Base-by-base conservation (phyloP, 2,113 vertebrate genomes). In the Macquaria australasica region DNA sequence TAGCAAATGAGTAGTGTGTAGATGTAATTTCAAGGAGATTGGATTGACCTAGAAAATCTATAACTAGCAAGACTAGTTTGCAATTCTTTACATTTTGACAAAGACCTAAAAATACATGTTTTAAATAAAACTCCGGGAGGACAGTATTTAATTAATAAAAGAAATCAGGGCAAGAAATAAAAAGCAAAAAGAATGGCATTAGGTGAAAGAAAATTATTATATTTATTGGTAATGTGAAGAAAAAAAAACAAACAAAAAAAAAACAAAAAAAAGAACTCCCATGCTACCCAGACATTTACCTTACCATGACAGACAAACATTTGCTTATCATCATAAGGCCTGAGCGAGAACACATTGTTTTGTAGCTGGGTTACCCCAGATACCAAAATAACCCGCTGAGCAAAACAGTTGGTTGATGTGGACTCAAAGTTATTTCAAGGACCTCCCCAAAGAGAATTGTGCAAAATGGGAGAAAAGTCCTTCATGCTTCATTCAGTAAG, bases 361-460 rank as follows among this genome's bases (percentile, higher is more conserved):
- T 84, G 84, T 85, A 82, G 67, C 80, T 81, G 59, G 73, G 82
- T 90, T 89, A 91, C 84, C 87, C 92, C 71, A 91, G 86, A 92
- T 93, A 90, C 90, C 58, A 73, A 88, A 94, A 92, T 92, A 93
- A 93, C 84, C 84, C 25, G 10, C 85, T 83, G 89, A 72, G 82
- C 77, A 89, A 93, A 93, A 92, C 80, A 77, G 77, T 89, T 75
- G 80, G 58, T 84, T 86, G 87, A 89, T 83, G 77, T 74, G 56
- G 86, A 89, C 85, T 92, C 86, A 92, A 92, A 93, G 90, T 92
- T 94, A 94, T 92, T 92, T 93, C 88, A 94, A 94, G 91, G 93
- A 92, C 87, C 90, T 93, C 91, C 91, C 90, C 48, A 58, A 88
- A 91, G 92, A 94, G 92, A 92, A 89, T 81, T 72, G 80, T 66